Conservation (phyloP, 1,140 invertebrate genomes). For the Nasonia longicornis region DNA sequence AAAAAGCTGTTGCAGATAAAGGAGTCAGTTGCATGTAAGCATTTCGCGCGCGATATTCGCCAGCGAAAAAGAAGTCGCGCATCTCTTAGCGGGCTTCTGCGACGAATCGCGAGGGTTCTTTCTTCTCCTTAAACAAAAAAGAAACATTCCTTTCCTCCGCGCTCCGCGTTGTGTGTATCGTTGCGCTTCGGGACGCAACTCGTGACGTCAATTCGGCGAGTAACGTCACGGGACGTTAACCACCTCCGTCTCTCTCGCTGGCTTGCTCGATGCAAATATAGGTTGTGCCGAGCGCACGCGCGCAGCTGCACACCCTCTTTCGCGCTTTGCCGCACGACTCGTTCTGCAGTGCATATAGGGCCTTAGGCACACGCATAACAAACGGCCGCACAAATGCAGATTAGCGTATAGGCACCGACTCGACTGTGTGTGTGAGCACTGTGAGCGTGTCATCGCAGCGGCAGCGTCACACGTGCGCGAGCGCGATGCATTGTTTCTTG, state of each 20-base stretch:
- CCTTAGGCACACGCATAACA: background rate
- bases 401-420: background rate
- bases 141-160: no score
- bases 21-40: background rate
- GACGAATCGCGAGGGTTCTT: background rate
- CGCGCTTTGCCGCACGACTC: no score
- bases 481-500: slow-evolving; percentile 10
- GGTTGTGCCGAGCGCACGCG: background rate
- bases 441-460: background rate
- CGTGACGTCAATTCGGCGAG: background rate
- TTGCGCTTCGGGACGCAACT: background rate
- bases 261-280: background rate
- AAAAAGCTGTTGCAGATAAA: slow-evolving; percentile 1
- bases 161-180: no score
- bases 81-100: background rate
- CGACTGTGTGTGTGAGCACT: background rate
- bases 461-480: no score
- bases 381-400: background rate
- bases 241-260: background rate
- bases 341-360: no score
- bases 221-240: background rate
- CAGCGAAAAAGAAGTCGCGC: background rate
- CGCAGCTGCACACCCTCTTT: no score
- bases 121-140: background rate
- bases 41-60: background rate